Base-by-base conservation (phyloP, 1,140 invertebrate genomes). In the Chymomyza costata region DNA sequence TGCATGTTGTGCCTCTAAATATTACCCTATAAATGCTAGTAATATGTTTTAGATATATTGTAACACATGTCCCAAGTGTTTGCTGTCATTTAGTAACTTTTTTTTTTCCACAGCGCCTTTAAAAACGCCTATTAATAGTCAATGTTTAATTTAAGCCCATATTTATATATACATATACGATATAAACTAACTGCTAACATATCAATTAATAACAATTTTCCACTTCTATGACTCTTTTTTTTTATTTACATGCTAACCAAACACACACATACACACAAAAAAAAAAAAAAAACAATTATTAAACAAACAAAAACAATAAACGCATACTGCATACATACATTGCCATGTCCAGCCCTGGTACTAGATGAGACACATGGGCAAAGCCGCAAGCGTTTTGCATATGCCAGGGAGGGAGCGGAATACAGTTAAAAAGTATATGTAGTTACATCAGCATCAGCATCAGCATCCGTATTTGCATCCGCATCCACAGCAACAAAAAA, bases 161-260 rank as follows among this genome's bases (percentile, higher is more conserved):
- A n/a, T n/a, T n/a, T n/a, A n/a, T n/a, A n/a, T n/a, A n/a, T n/a
- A n/a, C n/a, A n/a, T n/a, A n/a, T n/a, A n/a, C n/a, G n/a, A n/a
- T n/a, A 41, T 32, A 38, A 71, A 66, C 63, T 80, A 76, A 76
- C 73, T 48, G 62, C 71, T 76, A 76, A 76, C 71, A 51, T 76
- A 73, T n/a, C n/a, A n/a, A n/a, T n/a, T n/a, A n/a, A 73, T 61
- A 71, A 63, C 71, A 68, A 67, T 71, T 76, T 76, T 76, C 71
- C 71, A 80, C 67, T 71, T 76, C 71, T 76, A 78, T 47, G 54
- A 76, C 69, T 76, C 48, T 66, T 19, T 49, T 48, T 65, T 69
- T 66, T 57, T 76, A 68, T 76, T 76, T 76, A 71, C 71, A 76
- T 76, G 71, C 71, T 76, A 76, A 76, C 66, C 59, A 51, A 63